Percentiles rank a stretch among this genome's conserved stretches.
Evolutionary conservation across 2,888 invertebrate genomes (phyloP).

Genomic region (Aporophyla nigra): DNA sequence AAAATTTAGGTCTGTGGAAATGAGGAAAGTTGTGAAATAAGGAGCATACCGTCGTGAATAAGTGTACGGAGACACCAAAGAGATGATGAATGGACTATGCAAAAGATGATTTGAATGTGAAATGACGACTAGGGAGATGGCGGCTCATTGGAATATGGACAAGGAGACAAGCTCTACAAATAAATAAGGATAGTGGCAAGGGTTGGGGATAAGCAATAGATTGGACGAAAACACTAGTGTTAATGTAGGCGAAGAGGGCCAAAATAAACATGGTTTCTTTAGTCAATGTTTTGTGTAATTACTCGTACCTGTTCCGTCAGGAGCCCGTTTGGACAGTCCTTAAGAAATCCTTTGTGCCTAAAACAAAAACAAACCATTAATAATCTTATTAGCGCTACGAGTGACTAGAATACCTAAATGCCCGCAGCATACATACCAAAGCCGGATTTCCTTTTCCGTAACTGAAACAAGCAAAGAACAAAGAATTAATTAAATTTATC

Average conservation of each 20-base stretch:
- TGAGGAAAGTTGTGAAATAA: background rate
- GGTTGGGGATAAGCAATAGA: too few species aligned
- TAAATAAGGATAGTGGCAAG: background rate
- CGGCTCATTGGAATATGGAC: background rate
- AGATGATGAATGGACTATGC: background rate
- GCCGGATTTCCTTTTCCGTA: conserved; percentile 96
- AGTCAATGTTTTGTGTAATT: background rate
- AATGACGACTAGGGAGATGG: background rate
- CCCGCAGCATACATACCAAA: conserved; percentile 92
- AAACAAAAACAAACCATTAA: conserved; percentile 27
- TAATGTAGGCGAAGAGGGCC: too few species aligned
- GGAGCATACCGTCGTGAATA: background rate
- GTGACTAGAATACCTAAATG: background rate
- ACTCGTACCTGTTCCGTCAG: conserved; percentile 96
- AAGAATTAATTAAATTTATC: conserved; percentile 37
- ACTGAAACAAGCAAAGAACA: conserved; percentile 92
- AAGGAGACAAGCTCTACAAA: background rate
- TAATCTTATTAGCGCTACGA: background rate
- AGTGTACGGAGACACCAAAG: background rate
- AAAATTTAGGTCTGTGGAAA: background rate
- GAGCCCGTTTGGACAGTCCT: conserved; percentile 98
- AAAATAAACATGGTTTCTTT: background rate
- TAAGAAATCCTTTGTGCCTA: conserved; percentile 98
- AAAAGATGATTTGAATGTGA: background rate
- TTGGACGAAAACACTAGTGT: too few species aligned